Base-by-base conservation (phyloP, 2,888 invertebrate species). In the Dromius quadrimaculatus region DNA sequence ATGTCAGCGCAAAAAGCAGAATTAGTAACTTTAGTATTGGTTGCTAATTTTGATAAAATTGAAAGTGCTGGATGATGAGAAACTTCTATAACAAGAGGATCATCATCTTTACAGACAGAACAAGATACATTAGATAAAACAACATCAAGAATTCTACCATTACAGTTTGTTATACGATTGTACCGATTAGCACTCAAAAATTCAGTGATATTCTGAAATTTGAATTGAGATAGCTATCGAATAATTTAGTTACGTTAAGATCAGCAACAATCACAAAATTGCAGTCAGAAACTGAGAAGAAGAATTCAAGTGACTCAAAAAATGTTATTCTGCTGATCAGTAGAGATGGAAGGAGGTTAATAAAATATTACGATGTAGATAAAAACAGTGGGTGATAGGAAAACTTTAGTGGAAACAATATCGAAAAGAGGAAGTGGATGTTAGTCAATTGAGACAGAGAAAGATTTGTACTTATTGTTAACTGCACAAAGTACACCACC, bases 391-490 rank as follows among this genome's bases (percentile, higher is more conserved):
- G 43, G 5, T 3, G 9, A 41, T 13, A 11, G 17, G 17, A 6
- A 8, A 8, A 41, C 41, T 11, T 11, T 11, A 15, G 15, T 15
- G 8, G 17, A 17, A 1, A 43, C 43, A 43, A 43, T 1, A 43
- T 17, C 43, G 15, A 19, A 43, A 5, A 17, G 4, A 17, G 43
- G 19, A 43, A 19, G 19, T 1, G 43, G 13, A 17, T 43, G 43
- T 43, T 17, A 2, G 19, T 9, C 43, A 15, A 43, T 15, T 17
- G 3, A 2, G 19, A 43, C 6, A 43, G 43, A 15, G 6, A 17
- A 13, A 43, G 43, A 43, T 43, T 43, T 43, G 17, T 43, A 43
- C 19, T 43, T 43, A 19, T 43, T 43, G 17, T 43, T 43, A 17
- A 43, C 43, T 4, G 43, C 43, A 15, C 17, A 43, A 17, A 43